Percentiles rank a stretch among this genome's conserved stretches.
Conservation (phyloP, 1,140 invertebrate genomes). For the Lepidotrigona ventralis region DNA sequence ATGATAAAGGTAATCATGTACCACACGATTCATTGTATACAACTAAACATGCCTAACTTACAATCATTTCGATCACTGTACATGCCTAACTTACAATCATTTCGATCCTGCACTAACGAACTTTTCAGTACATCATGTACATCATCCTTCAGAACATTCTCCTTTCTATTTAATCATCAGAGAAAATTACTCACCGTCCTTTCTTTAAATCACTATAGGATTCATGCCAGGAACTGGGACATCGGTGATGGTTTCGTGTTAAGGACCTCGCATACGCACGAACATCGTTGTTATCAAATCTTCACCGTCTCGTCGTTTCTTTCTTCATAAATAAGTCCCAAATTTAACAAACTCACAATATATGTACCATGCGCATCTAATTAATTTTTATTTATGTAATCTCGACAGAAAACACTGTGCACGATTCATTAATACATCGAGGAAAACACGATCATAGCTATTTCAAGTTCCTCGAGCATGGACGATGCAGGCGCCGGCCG, state of each 20-base stretch:
- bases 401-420: background rate
- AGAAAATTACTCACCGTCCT: slow-evolving; percentile 17
- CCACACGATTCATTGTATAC: background rate
- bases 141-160: background rate
- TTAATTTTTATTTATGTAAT: slow-evolving; percentile 5
- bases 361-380: background rate
- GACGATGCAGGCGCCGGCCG: slow-evolving; percentile 66
- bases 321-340: background rate
- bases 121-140: background rate
- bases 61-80: background rate
- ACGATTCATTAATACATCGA: background rate
- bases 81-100: too few species aligned
- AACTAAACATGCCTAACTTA: background rate
- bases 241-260: slow-evolving; percentile 10
- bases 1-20: background rate
- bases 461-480: slow-evolving; percentile 27
- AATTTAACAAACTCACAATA: background rate
- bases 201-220: slow-evolving; percentile 5
- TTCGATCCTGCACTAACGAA: background rate
- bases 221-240: slow-evolving; percentile 4
- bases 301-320: background rate
- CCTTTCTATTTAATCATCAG: background rate
- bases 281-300: background rate
- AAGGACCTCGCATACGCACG: slow-evolving; percentile 18
- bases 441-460: slow-evolving; percentile 24